Evolutionary conservation across 2,797 vertebrate species (phyloP).

Genomic region (Cyclura pinguis): DNA sequence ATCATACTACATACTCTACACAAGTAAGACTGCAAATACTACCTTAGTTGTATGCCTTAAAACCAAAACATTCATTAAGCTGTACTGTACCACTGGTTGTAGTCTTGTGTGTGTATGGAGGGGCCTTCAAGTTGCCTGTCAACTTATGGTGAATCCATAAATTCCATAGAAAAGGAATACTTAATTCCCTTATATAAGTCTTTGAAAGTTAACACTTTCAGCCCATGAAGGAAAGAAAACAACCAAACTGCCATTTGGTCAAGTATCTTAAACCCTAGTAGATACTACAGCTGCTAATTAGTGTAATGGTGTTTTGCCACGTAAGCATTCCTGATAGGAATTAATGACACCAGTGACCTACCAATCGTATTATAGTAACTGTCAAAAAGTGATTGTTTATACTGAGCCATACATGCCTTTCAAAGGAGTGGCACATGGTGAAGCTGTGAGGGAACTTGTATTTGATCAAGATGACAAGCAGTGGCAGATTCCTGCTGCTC

Average conservation of each 20-base stretch:
- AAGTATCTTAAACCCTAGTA: not conserved
- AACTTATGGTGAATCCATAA: not conserved
- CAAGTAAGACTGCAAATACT: not conserved
- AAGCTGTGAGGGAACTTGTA: conserved; percentile 63
- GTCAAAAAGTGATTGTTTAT: conserved; percentile 43
- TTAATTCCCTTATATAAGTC: not conserved
- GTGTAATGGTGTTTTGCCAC: not conserved
- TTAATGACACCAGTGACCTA: conserved; percentile 36
- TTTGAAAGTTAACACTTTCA: not conserved
- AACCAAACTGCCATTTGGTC: conserved; percentile 10
- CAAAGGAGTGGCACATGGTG: conserved; percentile 62
- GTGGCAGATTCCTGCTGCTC: conserved; percentile 67
- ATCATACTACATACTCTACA: not conserved
- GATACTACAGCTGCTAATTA: conserved; percentile 36
- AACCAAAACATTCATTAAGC: not conserved
- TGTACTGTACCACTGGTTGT: not conserved
- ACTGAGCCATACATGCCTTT: conserved; percentile 44
- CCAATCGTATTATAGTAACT: conserved; percentile 10
- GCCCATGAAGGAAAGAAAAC: not conserved
- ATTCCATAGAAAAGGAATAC: not conserved
- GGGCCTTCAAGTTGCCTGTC: too few species aligned
- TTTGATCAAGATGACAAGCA: conserved; percentile 77
- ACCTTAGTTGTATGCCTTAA: not conserved
- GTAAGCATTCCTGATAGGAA: conserved; percentile 35
- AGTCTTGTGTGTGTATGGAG: not conserved